These are phyloP conservation scores for Ctenomys sociabilis DNA, from an alignment of 2,113 vertebrate species.

Conservation along the genomic window DNA sequence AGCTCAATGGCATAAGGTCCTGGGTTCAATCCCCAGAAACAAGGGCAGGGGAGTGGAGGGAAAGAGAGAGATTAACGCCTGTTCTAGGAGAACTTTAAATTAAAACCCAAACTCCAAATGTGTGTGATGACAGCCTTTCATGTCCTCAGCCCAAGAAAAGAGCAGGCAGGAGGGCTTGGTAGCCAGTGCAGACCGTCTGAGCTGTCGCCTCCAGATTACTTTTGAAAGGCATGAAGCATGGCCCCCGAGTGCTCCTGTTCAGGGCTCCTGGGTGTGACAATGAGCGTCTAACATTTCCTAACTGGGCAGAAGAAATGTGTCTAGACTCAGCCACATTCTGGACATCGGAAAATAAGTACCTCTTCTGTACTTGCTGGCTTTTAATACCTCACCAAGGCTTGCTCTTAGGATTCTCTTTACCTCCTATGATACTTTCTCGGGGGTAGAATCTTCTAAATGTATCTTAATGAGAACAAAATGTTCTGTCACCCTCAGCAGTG, in stretches of 20 bases:
- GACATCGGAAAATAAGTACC: background rate
- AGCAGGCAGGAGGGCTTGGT: background rate
- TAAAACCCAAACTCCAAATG: background rate
- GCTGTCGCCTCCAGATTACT: background rate
- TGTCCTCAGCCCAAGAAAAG: background rate
- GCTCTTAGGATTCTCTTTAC: background rate
- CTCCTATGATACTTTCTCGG: background rate
- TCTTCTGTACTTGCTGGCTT: background rate
- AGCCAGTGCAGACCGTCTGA: no score
- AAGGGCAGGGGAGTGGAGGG: no score
- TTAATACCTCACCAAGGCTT: background rate
- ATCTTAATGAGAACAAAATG: slow-evolving; percentile 9
- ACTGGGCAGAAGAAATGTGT: background rate
- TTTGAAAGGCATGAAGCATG: background rate
- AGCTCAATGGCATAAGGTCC: no score
- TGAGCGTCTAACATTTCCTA: background rate
- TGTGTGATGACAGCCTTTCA: background rate
- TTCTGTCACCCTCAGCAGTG: background rate
- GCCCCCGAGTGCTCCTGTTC: background rate
- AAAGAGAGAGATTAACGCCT: background rate
- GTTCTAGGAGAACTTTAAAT: background rate
- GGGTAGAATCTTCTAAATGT: background rate
- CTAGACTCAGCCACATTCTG: background rate
- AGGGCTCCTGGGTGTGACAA: background rate
- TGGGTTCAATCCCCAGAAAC: no score